A percentile compares a stretch with the other conserved stretches of the same genome.
phyloP scores from a whole-genome alignment of 2,888 invertebrate species.

The Oscheius onirici region DNA sequence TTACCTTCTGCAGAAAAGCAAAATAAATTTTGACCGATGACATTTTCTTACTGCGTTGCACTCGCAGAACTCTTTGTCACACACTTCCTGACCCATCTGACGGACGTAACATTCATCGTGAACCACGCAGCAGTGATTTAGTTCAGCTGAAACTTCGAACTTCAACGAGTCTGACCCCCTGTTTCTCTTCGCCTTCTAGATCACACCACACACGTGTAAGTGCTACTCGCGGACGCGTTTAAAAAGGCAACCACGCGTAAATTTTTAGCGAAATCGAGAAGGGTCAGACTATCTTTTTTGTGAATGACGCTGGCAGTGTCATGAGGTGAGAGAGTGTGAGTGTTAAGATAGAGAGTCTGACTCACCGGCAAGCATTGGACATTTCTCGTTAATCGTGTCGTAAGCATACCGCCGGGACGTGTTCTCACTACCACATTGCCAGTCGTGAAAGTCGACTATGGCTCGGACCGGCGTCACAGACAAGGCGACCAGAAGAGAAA shows the following conservation, averaged over 20 bases:
- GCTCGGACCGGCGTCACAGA: neutral
- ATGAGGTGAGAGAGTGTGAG: neutral
- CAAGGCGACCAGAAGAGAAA: neutral
- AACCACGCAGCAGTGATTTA: slow-evolving; percentile 58
- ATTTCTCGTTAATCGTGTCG: slow-evolving; percentile 19
- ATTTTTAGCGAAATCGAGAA: slow-evolving; percentile 12
- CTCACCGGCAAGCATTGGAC: slow-evolving; percentile 42
- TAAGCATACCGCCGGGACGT: slow-evolving; percentile 32
- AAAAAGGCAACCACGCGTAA: slow-evolving; percentile 21
- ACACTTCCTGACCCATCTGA: slow-evolving; percentile 43
- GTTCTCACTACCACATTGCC: slow-evolving; percentile 50
- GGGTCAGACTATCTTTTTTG: neutral
- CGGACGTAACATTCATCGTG: slow-evolving; percentile 59
- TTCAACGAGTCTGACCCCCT: neutral
- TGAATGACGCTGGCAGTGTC: neutral
- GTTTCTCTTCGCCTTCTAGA: neutral
- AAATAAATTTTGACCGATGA: neutral
- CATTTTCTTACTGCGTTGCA: slow-evolving; percentile 41
- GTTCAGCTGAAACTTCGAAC: slow-evolving; percentile 41
- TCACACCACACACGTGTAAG: slow-evolving; percentile 21
- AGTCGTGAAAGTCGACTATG: slow-evolving; percentile 23
- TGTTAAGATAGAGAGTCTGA: neutral
- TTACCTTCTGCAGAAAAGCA: slow-evolving; percentile 17
- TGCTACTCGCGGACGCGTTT: slow-evolving; percentile 17
- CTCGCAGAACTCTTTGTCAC: slow-evolving; percentile 49